Conservation (phyloP, 2,888 invertebrate species). For the Pristionchus japonicus region DNA sequence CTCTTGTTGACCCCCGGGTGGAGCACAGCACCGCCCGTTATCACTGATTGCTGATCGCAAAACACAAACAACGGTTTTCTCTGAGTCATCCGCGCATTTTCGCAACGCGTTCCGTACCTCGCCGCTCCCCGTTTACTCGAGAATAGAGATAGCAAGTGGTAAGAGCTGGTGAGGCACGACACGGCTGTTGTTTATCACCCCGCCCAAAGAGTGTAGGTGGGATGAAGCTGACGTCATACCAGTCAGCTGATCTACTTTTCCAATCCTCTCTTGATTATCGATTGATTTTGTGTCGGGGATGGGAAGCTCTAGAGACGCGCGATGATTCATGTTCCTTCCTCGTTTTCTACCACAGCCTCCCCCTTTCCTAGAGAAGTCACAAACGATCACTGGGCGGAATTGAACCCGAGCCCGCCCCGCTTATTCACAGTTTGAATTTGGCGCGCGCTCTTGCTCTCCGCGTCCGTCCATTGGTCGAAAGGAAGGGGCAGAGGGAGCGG, state of each 20-base stretch:
- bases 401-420: neutral
- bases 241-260: conserved; percentile 10
- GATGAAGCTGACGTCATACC: neutral
- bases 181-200: conserved; percentile 22
- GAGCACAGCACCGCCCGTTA: neutral
- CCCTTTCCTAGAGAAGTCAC: neutral
- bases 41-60: neutral
- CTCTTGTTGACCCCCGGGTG: neutral
- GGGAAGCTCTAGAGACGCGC: no score
- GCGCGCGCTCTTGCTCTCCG: neutral
- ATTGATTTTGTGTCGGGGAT: neutral
- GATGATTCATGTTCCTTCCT: neutral
- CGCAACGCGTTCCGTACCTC: neutral
- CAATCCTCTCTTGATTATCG: neutral
- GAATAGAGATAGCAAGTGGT: neutral
- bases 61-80: no score
- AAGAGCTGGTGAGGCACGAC: neutral
- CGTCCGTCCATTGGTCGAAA: conserved; percentile 36
- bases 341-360: neutral
- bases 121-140: neutral
- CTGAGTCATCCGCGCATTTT: neutral
- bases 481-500: neutral
- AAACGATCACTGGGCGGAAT: neutral
- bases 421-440: conserved; percentile 29
- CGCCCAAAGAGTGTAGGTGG: neutral